Evolutionary conservation across 2,113 vertebrate genomes (phyloP), one percentile per base, ranked within the genome.

Genomic region (Tretioscincus oriximinensis): DNA sequence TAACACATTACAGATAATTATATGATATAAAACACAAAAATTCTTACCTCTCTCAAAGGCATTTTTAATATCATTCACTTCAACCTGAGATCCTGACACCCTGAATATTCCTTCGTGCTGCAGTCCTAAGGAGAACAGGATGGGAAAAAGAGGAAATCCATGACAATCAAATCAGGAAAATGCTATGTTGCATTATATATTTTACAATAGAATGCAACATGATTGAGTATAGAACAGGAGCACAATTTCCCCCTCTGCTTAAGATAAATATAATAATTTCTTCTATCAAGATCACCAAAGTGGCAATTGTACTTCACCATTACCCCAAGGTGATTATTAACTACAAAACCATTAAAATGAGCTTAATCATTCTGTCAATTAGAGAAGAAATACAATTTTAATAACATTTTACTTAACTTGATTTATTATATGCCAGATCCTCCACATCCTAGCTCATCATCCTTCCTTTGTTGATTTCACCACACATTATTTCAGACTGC

Each of bases 31-130:
- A 22, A 9, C 6, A 0, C 24, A 72, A 77, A 61, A 28, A 11
- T 24, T 65, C 94, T 94, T 81, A 99, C 98, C 98, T 96, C 98
- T 96, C 91, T 99, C 98, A 95, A 99, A 99, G 1, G 98, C 98
- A 28, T 99, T 99, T 94, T 99, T 99, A 78, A 99, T 99, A 94
- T 99, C 98, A 61, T 99, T 99, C 88, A 99, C 98, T 88, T 99
- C 98, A 76, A 99, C 98, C 82, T 99, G 98, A 5, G 98, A 99
- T 63, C 98, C 98, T 7, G 98, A 99, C 81, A 99, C 98, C 82
- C 98, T 91, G 94, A 99, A 99, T 89, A 99, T 99, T 14, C 98
- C 98, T 84, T 99, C 98, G 29, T 99, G 98, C 88, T 97, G 97
- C 80, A 99, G 89, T 85, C 98, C 98, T 99, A 67, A 0, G 45